These are phyloP conservation scores for Oryzias woworae DNA, from an alignment of 2,113 vertebrate genomes.

Conservation along the genomic window DNA sequence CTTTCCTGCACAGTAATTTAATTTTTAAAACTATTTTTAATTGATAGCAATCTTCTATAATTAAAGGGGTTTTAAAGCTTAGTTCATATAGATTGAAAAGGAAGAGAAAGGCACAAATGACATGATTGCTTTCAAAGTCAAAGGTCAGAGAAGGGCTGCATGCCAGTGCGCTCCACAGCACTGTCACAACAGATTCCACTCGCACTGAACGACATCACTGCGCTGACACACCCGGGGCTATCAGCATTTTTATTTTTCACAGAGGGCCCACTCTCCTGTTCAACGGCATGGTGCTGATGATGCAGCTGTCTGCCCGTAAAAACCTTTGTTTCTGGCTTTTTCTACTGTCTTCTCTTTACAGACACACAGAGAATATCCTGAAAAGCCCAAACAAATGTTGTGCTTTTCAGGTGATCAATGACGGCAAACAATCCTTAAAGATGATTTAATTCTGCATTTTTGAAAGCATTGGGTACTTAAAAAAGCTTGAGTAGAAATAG, in stretches of 20 bases:
- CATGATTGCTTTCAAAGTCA: not conserved
- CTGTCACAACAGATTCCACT: slow-evolving; percentile 57
- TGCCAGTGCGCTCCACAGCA: slow-evolving; percentile 18
- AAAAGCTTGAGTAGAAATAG: no score
- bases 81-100: not conserved
- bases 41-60: no score
- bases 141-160: slow-evolving; percentile 17
- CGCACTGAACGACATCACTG: slow-evolving; percentile 1
- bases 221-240: slow-evolving; percentile 49
- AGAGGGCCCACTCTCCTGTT: slow-evolving; percentile 50
- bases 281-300: slow-evolving; percentile 47
- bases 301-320: slow-evolving; percentile 36
- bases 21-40: no score
- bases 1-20: not conserved
- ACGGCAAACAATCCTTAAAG: not conserved
- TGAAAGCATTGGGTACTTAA: no score
- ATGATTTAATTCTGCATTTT: slow-evolving; percentile 5
- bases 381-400: not conserved
- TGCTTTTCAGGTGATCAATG: not conserved
- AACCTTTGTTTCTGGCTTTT: slow-evolving; percentile 22
- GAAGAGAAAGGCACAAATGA: not conserved
- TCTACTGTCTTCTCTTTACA: slow-evolving; percentile 5
- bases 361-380: not conserved
- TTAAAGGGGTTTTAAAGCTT: no score
- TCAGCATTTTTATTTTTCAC: slow-evolving; percentile 55